Conservation (phyloP, 2,888 invertebrate genomes). For the Himalopsyche anomala region DNA sequence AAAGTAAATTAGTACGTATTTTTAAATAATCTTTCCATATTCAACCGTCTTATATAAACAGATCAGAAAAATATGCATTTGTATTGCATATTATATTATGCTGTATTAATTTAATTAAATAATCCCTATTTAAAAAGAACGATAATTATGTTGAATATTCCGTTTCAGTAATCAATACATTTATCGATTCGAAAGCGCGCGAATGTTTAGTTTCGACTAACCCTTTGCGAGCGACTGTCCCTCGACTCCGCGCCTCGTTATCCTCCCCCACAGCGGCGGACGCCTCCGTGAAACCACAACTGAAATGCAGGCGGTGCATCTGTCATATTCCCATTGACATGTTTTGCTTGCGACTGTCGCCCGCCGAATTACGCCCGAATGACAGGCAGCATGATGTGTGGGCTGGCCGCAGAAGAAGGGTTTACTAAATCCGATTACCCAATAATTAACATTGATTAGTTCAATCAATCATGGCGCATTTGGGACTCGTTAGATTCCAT, state of each 20-base stretch:
- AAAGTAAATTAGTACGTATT: too few species aligned
- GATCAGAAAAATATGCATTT: too few species aligned
- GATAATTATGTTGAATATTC: too few species aligned
- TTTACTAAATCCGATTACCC: conserved; percentile 8
- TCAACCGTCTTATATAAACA: too few species aligned
- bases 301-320: conserved; percentile 56
- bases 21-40: too few species aligned
- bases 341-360: conserved; percentile 47
- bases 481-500: neutral
- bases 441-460: conserved; percentile 13
- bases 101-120: too few species aligned
- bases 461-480: conserved; percentile 8
- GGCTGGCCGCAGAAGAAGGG: neutral
- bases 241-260: conserved; percentile 29
- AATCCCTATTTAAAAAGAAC: too few species aligned
- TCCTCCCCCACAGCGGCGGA: conserved; percentile 35
- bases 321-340: conserved; percentile 63
- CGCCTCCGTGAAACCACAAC: conserved; percentile 44
- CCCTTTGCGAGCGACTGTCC: conserved; percentile 6
- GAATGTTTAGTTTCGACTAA: neutral
- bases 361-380: conserved; percentile 39
- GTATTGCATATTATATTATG: too few species aligned
- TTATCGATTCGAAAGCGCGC: too few species aligned
- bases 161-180: too few species aligned
- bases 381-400: conserved; percentile 18